Evolutionary conservation across 2,888 invertebrate genomes (phyloP), one percentile per base, ranked within the genome.

Genomic region (Cenopis cana): DNA sequence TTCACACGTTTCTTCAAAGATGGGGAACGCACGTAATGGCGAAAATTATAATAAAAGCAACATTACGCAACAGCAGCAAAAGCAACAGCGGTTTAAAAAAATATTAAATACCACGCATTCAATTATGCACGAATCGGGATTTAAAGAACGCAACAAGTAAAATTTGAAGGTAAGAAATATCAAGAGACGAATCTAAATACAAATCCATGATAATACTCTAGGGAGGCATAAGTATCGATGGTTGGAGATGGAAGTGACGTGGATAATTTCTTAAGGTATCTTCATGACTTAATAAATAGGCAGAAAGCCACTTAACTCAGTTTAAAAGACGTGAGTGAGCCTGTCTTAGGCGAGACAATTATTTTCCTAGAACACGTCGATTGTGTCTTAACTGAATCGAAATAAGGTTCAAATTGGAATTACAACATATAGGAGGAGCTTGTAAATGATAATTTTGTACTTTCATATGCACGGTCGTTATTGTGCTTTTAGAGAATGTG

Each of bases 211-310:
- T 61, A 70, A 70, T 70, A 65, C 70, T 70, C 36, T 50, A 50
- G 71, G 66, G 60, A 67, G 50, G 62, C 56, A 67, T 71, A 67
- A 71, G 71, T 71, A 67, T 71, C 71, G 71, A 38, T 67, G 71
- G 67, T 67, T 67, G 66, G 56, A 71, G 67, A 71, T 61, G 61
- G 66, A 66, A 66, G 66, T 65, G 65, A 68, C 68, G 50, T 38
- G 68, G 66, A 67, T 67, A 57, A 74, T 72, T n/a, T 72, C 73
- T 72, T 57, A 41, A 59, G 55, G 41, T 74, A 75, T 74, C 75
- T 75, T 72, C 75, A 74, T 68, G 72, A 54, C 68, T 73, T 80
- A 82, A 83, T 82, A 81, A 80, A 81, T 79, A 82, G 78, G 72
- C 76, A 78, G 75, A 77, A 77, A 79, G 76, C 76, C 78, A 79